Conservation (phyloP, 2,888 invertebrate genomes). For the Prosopocoilus inquinatus region DNA sequence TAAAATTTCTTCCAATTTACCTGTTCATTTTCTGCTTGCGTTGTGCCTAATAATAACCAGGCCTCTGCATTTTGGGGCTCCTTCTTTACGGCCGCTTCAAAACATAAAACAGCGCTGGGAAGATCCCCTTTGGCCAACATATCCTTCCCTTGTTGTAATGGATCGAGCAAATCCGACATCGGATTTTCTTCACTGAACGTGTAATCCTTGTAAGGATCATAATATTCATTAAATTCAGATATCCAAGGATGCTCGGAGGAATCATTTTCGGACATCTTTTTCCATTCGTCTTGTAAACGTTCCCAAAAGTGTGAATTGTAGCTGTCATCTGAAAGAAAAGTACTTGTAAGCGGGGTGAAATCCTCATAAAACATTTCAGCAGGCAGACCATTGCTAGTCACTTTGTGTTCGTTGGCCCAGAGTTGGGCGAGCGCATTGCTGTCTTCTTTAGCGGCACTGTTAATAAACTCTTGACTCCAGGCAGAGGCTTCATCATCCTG, state of each 20-base stretch:
- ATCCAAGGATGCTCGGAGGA: slow-evolving; percentile 71
- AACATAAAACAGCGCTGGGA: slow-evolving; percentile 92
- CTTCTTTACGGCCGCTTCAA: slow-evolving; percentile 92
- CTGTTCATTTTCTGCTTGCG: slow-evolving; percentile 98
- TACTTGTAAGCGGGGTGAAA: neutral
- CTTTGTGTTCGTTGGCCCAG: slow-evolving; percentile 46
- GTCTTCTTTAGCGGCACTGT: slow-evolving; percentile 37
- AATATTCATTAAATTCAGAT: slow-evolving; percentile 62
- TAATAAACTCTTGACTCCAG: slow-evolving; percentile 53
- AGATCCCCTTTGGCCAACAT: slow-evolving; percentile 84
- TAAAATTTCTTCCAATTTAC: too few relatives aligned
- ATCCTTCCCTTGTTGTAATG: slow-evolving; percentile 82
- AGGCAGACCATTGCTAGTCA: slow-evolving; percentile 22
- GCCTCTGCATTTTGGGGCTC: slow-evolving; percentile 75
- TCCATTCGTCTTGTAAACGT: slow-evolving; percentile 73
- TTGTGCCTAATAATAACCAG: slow-evolving; percentile 85
- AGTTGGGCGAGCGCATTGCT: slow-evolving; percentile 31
- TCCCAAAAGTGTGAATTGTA: slow-evolving; percentile 64
- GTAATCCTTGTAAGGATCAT: slow-evolving; percentile 58
- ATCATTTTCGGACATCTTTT: slow-evolving; percentile 67
- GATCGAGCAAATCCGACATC: slow-evolving; percentile 72
- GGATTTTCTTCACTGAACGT: slow-evolving; percentile 82
- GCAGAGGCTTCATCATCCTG: slow-evolving; percentile 48
- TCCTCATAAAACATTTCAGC: neutral
- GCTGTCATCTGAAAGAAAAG: slow-evolving; percentile 53